phyloP scores from a whole-genome alignment of 2,797 vertebrate species.

The Liparis tanakae region DNA sequence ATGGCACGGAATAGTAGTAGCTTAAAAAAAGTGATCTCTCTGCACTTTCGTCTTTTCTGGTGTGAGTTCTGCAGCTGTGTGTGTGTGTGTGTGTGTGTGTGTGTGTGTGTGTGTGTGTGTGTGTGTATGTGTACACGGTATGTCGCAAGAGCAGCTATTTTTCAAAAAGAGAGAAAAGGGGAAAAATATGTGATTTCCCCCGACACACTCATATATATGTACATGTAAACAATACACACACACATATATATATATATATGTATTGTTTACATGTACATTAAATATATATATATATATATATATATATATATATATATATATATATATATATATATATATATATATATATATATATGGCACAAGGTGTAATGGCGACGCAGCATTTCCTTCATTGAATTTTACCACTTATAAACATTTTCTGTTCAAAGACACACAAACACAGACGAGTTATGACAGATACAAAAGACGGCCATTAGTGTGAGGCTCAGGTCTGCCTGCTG shows the following conservation, averaged over 20 bases:
- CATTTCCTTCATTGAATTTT: constrained; percentile 56
- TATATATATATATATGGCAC: constrained; percentile 2
- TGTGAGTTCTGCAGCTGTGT: constrained; percentile 51
- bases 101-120: constrained; percentile 31
- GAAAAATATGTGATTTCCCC: constrained; percentile 62
- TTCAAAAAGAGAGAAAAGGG: constrained; percentile 57
- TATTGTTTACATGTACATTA: no score
- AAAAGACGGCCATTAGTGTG: constrained; percentile 72
- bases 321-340: not conserved
- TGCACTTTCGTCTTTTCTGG: constrained; percentile 48
- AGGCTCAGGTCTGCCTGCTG: constrained; percentile 59
- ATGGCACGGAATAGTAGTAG: constrained; percentile 23
- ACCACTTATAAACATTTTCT: constrained; percentile 32
- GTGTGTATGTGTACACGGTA: constrained; percentile 27
- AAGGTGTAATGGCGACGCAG: constrained; percentile 43
- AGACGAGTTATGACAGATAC: constrained; percentile 69
- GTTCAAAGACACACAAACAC: constrained; percentile 49
- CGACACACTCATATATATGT: constrained; percentile 10
- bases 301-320: not conserved
- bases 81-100: constrained; percentile 28
- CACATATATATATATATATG: no score
- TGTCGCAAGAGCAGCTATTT: constrained; percentile 57
- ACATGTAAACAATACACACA: no score
- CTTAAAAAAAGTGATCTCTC: constrained; percentile 37
- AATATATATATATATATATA: no score